Conservation (phyloP, 2,113 vertebrate species). For the Bubo blakistoni region DNA sequence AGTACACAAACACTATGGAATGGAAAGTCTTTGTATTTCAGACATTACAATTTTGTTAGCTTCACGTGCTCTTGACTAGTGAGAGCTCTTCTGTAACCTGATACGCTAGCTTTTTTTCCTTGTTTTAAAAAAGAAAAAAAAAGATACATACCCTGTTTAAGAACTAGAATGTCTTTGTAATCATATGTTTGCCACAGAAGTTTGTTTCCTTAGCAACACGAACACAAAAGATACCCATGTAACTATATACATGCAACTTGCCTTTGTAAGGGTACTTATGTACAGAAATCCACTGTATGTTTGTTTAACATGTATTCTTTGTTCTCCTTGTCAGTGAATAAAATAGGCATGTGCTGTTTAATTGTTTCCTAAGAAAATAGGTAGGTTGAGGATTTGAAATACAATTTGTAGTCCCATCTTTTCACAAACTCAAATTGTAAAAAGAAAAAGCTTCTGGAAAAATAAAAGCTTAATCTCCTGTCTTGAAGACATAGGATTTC, state of each 20-base stretch:
- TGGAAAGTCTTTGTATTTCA: background rate
- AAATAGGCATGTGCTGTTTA: background rate
- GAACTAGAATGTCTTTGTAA: background rate
- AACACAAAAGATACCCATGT: background rate
- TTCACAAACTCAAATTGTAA: background rate
- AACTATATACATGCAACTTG: background rate
- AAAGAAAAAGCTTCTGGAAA: background rate
- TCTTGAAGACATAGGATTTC: background rate
- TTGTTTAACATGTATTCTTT: background rate
- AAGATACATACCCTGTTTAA: background rate
- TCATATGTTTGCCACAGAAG: background rate
- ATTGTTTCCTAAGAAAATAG: background rate
- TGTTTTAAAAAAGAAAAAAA: background rate
- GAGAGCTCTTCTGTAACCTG: background rate
- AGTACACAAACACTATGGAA: background rate
- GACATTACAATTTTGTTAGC: background rate
- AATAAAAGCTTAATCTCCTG: background rate
- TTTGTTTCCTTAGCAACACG: constrained; percentile 1
- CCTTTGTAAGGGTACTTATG: background rate
- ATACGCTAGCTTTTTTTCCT: background rate
- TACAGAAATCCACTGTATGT: background rate
- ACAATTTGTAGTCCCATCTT: background rate
- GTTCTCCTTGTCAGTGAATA: background rate
- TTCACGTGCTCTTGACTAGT: background rate
- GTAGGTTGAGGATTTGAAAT: background rate